Conservation (phyloP, 2,113 vertebrate genomes). For the Psittacus erithacus region DNA sequence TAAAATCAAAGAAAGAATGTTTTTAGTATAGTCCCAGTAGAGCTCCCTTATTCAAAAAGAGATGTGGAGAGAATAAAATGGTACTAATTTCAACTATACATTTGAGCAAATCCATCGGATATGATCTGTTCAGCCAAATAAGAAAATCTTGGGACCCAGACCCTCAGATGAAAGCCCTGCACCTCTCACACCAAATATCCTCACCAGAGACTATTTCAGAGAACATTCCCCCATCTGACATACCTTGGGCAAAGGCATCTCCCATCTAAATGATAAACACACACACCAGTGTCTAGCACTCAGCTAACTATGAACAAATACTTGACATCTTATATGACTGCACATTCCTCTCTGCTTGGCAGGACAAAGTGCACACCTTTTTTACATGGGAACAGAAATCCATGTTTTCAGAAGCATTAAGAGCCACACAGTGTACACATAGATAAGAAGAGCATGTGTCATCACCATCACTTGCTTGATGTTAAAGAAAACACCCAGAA, state of each 20-base stretch:
- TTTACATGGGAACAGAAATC: not conserved
- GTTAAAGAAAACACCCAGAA: not conserved
- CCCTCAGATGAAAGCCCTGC: not conserved
- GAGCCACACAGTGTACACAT: not conserved
- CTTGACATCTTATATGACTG: accelerated
- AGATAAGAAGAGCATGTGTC: accelerated
- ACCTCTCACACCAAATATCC: accelerated
- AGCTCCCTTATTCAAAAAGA: not conserved
- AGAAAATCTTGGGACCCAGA: not conserved
- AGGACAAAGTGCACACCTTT: accelerated
- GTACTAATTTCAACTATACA: not conserved
- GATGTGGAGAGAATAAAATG: not conserved
- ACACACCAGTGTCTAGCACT: not conserved
- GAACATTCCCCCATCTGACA: not conserved
- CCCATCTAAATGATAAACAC: not conserved
- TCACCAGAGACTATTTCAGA: not conserved
- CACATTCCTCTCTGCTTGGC: not conserved
- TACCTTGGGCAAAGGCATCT: not conserved
- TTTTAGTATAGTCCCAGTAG: not conserved
- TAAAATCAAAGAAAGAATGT: not conserved
- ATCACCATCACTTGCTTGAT: no score
- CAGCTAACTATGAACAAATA: not conserved
- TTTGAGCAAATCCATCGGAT: not conserved
- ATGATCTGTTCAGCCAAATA: not conserved
- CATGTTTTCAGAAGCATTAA: accelerated